Conservation (phyloP, 2,888 invertebrate genomes). For the Cerastoderma edule region DNA sequence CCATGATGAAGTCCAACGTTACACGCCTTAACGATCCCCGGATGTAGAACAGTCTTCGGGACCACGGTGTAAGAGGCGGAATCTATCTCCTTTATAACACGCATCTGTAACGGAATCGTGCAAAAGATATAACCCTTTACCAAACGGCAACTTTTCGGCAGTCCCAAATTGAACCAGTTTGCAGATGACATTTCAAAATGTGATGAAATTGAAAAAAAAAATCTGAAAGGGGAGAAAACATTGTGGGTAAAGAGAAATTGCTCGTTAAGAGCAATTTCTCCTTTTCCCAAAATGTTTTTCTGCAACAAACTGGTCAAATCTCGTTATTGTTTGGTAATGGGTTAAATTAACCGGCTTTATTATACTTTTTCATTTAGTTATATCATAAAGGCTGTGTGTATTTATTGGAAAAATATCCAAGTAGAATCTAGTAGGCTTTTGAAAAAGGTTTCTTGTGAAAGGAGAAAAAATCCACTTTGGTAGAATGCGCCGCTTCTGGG, state of each 20-base stretch:
- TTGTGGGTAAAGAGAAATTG: neutral
- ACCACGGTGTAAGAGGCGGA: constrained; percentile 43
- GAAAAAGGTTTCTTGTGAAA: too few species aligned
- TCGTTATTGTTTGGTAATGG: too few species aligned
- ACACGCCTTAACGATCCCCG: neutral
- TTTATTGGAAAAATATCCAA: too few species aligned
- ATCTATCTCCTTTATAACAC: constrained; percentile 43
- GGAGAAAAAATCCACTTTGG: too few species aligned
- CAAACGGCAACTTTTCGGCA: neutral
- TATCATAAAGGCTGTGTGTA: too few species aligned
- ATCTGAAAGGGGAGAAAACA: neutral
- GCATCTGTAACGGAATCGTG: constrained; percentile 27
- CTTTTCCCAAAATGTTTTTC: too few species aligned
- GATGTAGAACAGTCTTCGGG: constrained; percentile 20
- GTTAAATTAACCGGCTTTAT: too few species aligned
- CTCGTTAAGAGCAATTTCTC: too few species aligned
- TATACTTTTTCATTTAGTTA: too few species aligned
- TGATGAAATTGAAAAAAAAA: neutral
- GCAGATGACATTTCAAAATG: neutral
- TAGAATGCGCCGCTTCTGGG: too few species aligned
- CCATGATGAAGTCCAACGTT: neutral
- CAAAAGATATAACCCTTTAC: neutral
- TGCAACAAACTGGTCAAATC: too few species aligned
- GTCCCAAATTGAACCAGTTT: neutral
- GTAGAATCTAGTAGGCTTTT: too few species aligned